These are phyloP conservation scores for Electrophaes corylata DNA, from an alignment of 2,888 invertebrate genomes.

Conservation along the genomic window DNA sequence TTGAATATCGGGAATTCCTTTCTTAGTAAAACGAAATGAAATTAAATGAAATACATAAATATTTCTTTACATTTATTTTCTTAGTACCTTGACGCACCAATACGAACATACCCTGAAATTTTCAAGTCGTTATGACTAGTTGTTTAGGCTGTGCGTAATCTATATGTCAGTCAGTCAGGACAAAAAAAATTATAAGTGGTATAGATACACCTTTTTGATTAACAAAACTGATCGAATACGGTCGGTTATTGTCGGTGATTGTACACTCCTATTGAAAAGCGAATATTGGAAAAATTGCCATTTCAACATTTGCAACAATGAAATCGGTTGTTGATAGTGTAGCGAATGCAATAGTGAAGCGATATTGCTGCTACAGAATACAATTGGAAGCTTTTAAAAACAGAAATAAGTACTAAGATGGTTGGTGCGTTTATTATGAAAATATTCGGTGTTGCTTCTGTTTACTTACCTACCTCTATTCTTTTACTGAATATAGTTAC, in stretches of 20 bases:
- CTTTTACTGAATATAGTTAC: not conserved
- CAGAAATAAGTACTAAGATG: conserved; percentile 11
- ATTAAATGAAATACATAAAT: no score
- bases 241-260: not conserved
- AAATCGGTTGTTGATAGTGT: conserved; percentile 41
- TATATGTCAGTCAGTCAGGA: no score
- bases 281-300: conserved; percentile 62
- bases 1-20: no score
- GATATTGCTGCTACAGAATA: conserved; percentile 17
- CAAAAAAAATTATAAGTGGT: no score
- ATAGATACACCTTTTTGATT: no score
- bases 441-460: conserved; percentile 5
- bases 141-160: no score
- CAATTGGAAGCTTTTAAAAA: conserved; percentile 27
- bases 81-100: no score
- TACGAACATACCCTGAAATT: no score
- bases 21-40: no score
- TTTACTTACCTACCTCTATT: not conserved
- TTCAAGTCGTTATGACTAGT: no score
- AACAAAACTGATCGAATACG: no score
- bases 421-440: conserved; percentile 9
- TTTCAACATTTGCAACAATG: conserved; percentile 55
- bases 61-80: no score
- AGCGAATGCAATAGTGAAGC: conserved; percentile 22
- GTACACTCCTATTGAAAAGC: conserved; percentile 6